Base-by-base conservation (phyloP, 1,140 invertebrate species). In the Panagrolaimus sp. region DNA sequence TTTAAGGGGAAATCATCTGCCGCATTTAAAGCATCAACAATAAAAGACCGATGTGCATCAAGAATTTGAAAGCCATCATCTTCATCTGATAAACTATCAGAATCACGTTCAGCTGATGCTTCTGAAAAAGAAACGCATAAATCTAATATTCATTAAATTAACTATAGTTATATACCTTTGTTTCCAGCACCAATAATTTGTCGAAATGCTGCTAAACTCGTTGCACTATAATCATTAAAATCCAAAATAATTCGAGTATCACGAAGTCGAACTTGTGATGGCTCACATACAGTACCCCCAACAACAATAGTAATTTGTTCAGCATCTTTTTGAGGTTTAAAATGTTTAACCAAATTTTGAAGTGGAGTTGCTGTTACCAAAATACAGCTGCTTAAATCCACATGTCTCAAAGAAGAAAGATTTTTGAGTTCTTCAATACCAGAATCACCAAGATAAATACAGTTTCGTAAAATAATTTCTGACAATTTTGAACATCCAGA, bases 351-450 rank as follows among this genome's bases (percentile, higher is more conserved):
- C 13, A 75, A 27, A 25, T 4, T 5, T 68, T 79, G 74, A 53
- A 76, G 42, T 20, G 72, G 47, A n/a, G 69, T 51, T 8, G 63
- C 44, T 20, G 31, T 65, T 16, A 80, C 79, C 45, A 81, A 67
- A 67, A 81, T 81, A 23, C 81, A 83, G 20, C 81, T 79, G 45
- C 78, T 81, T 13, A 81, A 38, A 67, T 81, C 79, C 9, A 82
- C 67, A 38, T 76, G 72, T 16, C 68, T 53, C 14, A 79, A 38
- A 14, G 65, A 62, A 3, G 38, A 43, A 0, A 76, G 23, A 7
- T 48, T 27, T 11, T 43, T 23, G 31, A 78, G 45, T 43, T 67
- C 66, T 44, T 45, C 31, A 47, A 79, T 75, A n/a, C 80, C 79
- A n/a, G 82, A 74, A 62, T 82, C 72, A 31, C 73, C 73, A 45